A percentile compares a stretch with the other conserved stretches of the same genome.
phyloP scores from a whole-genome alignment of 2,797 vertebrate species.

The Phoebastria nigripes region DNA sequence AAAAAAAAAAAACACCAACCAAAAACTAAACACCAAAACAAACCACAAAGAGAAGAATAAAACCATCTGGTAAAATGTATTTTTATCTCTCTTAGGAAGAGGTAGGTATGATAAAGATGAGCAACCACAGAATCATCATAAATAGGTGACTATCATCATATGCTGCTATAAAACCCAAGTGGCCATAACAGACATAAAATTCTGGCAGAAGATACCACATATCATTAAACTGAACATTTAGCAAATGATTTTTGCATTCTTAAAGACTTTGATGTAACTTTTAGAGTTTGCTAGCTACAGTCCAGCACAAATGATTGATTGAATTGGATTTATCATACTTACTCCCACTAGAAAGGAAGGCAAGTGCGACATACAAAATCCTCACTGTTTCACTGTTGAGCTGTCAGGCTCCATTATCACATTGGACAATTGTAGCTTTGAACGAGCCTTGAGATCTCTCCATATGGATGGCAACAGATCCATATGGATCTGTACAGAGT shows the following conservation, averaged over 20 bases:
- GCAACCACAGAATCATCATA: not conserved
- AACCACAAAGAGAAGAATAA: not conserved
- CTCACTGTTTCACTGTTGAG: not conserved
- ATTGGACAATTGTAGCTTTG: not conserved
- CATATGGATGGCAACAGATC: not conserved
- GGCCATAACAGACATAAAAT: not conserved
- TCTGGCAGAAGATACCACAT: not conserved
- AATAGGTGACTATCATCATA: not conserved
- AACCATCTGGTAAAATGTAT: not conserved
- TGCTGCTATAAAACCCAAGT: not conserved
- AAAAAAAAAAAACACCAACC: not conserved
- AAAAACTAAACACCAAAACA: not conserved
- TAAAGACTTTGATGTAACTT: not conserved
- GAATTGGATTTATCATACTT: not conserved
- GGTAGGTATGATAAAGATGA: not conserved
- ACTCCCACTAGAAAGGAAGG: not conserved
- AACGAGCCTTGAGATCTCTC: not conserved
- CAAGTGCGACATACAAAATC: not conserved
- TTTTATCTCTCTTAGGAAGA: not conserved
- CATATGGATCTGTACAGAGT: not conserved
- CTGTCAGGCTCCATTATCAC: not conserved
- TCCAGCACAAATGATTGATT: not conserved
- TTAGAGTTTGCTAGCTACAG: not conserved
- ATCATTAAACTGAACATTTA: not conserved
- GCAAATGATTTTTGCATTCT: not conserved